Evolutionary conservation across 1,140 invertebrate genomes (phyloP).

Genomic region (Platorchestia sp.): DNA sequence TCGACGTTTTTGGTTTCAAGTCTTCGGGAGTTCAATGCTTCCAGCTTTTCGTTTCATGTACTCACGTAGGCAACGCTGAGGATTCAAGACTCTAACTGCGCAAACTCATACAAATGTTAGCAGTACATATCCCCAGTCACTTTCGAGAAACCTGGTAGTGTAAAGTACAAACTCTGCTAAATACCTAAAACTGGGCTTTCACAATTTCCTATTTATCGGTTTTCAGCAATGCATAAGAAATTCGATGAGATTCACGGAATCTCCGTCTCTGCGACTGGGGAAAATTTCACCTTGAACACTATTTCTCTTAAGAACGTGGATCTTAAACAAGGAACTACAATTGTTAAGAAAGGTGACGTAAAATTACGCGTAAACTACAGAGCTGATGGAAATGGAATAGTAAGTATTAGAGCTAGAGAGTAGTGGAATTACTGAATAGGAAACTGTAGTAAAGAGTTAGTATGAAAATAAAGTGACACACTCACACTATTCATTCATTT

Average conservation of each 20-base stretch:
- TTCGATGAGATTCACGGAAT: not conserved
- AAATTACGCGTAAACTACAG: not conserved
- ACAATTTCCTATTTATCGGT: not conserved
- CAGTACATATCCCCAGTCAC: not conserved
- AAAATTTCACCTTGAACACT: not conserved
- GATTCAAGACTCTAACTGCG: not conserved
- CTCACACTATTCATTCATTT: not conserved
- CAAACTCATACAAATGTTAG: not conserved
- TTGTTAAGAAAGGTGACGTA: not conserved
- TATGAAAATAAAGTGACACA: constrained; percentile 30
- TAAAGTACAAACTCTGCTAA: not conserved
- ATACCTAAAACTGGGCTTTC: not conserved
- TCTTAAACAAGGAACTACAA: not conserved
- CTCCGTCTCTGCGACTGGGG: not conserved
- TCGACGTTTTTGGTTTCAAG: not conserved
- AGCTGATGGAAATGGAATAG: constrained; percentile 26
- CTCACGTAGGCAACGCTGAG: not conserved
- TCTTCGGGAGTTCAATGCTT: not conserved
- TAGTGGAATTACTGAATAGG: constrained; percentile 47
- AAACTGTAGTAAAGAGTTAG: constrained; percentile 11
- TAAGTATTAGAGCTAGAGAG: constrained; percentile 1
- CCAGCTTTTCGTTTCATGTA: not conserved
- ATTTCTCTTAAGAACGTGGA: not conserved
- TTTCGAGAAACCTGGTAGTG: not conserved
- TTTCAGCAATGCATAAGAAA: not conserved